These are phyloP conservation scores for Podocnemis expansa DNA, from an alignment of 2,113 vertebrate species.

Conservation along the genomic window DNA sequence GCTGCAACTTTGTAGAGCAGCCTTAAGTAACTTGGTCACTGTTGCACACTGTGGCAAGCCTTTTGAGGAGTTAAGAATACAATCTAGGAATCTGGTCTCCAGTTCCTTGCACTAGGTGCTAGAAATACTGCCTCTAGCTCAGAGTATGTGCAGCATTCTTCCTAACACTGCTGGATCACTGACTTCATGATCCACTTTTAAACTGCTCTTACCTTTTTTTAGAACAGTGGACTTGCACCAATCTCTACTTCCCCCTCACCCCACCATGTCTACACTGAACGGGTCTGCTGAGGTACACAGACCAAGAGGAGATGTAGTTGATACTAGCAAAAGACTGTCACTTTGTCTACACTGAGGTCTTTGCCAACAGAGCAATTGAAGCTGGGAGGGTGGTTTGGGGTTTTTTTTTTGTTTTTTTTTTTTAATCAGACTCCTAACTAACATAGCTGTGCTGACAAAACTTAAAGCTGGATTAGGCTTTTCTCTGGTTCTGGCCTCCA, in stretches of 20 bases:
- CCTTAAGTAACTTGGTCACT: background rate
- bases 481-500: background rate
- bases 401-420: too few relatives aligned
- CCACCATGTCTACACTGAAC: background rate
- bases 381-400: background rate
- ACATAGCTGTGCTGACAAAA: background rate
- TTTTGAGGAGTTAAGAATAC: rapidly evolving
- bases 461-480: background rate
- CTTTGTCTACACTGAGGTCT: background rate
- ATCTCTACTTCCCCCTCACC: background rate
- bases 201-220: background rate
- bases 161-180: background rate
- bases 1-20: background rate
- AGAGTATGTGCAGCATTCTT: rapidly evolving
- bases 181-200: background rate
- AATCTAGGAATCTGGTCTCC: rapidly evolving
- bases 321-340: too few relatives aligned
- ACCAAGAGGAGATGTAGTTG: too few relatives aligned
- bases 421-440: background rate
- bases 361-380: background rate
- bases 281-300: background rate
- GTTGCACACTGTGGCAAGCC: background rate
- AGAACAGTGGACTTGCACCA: background rate
- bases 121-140: background rate
- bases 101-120: background rate